Percentiles rank a stretch among this genome's conserved stretches.
Evolutionary conservation across 2,797 vertebrate species (phyloP).

Genomic region (Mormyrus proboscirostris): DNA sequence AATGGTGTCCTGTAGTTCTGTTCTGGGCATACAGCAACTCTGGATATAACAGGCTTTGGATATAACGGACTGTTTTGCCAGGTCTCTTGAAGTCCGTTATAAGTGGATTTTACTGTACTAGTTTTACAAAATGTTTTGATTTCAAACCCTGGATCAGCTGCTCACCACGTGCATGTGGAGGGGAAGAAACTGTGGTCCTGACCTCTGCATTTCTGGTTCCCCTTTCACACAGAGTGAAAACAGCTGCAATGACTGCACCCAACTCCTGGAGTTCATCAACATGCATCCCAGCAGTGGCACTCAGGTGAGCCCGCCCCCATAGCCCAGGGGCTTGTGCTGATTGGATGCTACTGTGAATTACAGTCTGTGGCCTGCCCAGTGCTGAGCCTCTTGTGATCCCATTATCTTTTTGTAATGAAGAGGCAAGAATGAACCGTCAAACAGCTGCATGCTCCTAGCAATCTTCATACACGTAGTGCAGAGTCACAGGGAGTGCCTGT

Average conservation of each 20-base stretch:
- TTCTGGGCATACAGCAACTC: too few relatives aligned
- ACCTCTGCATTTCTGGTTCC: background rate
- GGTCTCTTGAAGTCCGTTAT: too few relatives aligned
- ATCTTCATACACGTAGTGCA: background rate
- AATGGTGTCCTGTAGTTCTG: too few relatives aligned
- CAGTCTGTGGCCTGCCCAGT: background rate
- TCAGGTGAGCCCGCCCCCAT: constrained; percentile 10
- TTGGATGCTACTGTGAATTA: background rate
- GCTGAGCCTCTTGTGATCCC: background rate
- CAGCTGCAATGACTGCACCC: constrained; percentile 25
- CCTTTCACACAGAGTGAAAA: background rate
- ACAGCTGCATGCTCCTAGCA: background rate
- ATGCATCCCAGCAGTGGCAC: constrained; percentile 7
- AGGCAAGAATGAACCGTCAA: background rate
- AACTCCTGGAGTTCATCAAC: constrained; percentile 21
- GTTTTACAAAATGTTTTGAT: background rate
- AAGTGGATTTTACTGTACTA: background rate
- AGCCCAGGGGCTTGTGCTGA: background rate
- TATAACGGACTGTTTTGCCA: too few relatives aligned
- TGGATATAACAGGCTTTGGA: too few relatives aligned
- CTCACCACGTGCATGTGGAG: background rate
- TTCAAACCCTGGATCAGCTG: background rate
- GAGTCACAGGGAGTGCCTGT: background rate
- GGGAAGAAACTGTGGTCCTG: background rate
- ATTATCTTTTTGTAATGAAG: background rate